These are phyloP conservation scores for Catostylus mosaicus DNA, from an alignment of 30 jellyfish, hydroid and myxozoan species.

Conservation along the genomic window DNA sequence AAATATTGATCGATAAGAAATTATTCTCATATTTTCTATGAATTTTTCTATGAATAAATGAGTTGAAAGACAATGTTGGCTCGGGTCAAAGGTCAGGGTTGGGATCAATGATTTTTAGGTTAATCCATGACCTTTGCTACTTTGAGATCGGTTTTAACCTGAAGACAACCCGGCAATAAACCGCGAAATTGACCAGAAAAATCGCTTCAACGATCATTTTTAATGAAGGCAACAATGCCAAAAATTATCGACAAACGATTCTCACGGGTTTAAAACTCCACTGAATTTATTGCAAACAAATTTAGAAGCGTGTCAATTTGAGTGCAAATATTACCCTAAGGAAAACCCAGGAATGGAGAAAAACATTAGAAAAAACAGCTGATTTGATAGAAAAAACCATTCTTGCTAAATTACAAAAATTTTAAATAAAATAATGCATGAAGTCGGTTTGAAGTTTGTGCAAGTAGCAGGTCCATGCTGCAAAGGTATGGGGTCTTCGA, in stretches of 20 bases:
- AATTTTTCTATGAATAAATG: no score
- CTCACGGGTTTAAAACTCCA: neutral
- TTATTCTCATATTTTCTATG: no score
- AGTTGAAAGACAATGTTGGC: no score
- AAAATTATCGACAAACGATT: neutral
- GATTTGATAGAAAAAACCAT: neutral
- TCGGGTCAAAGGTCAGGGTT: no score
- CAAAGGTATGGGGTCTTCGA: neutral
- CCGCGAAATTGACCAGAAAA: no score
- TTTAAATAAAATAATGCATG: neutral
- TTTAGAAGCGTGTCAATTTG: neutral
- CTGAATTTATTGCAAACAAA: neutral
- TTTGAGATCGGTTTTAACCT: no score
- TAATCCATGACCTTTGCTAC: no score
- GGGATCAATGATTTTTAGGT: no score
- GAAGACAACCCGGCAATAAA: no score
- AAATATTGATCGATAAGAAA: no score
- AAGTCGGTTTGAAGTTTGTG: neutral
- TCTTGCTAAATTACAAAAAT: neutral
- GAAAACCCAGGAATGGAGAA: neutral
- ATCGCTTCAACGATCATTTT: no score
- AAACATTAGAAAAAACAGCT: neutral
- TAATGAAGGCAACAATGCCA: no score
- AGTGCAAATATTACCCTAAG: neutral
- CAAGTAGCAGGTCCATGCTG: neutral